Evolutionary conservation across 2,888 invertebrate species (phyloP).

Genomic region (Orchesellides sinensis): DNA sequence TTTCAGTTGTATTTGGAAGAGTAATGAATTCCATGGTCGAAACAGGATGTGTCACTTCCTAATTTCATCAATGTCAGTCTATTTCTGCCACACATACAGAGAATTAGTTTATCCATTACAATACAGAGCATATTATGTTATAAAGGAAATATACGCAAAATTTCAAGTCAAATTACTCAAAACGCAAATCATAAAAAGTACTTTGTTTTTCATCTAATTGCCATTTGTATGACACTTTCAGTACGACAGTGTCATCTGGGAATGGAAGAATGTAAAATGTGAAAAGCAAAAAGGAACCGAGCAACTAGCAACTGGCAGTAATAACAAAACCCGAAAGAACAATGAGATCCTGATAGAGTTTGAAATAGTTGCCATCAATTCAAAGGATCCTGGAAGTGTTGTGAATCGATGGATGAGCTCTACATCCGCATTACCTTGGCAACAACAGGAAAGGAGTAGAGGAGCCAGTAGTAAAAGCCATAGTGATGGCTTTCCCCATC

Average conservation of each 20-base stretch:
- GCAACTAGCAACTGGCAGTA: no score
- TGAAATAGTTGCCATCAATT: conserved; percentile 59
- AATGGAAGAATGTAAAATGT: conserved; percentile 63
- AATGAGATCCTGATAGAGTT: conserved; percentile 69
- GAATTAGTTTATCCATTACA: neutral
- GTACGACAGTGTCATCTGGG: conserved; percentile 68
- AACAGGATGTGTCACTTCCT: conserved; percentile 21
- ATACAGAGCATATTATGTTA: neutral
- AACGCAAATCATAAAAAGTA: neutral
- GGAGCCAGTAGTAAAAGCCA: neutral
- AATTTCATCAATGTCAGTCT: conserved; percentile 55
- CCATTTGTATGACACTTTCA: conserved; percentile 29
- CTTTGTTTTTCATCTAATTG: neutral
- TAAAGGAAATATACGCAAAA: conserved; percentile 55
- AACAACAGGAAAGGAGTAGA: conserved; percentile 13
- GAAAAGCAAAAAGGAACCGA: conserved; percentile 13
- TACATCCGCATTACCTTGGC: conserved; percentile 17
- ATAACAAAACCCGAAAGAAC: conserved; percentile 26
- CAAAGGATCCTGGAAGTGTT: conserved; percentile 45
- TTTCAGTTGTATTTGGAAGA: neutral
- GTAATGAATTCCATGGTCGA: conserved; percentile 14
- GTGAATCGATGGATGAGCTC: conserved; percentile 59
- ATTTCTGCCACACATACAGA: no score
- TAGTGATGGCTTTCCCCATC: neutral
- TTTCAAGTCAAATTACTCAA: conserved; percentile 9